These are phyloP conservation scores for Sphinx pinastri DNA, from an alignment of 2,888 invertebrate species.

Conservation along the genomic window DNA sequence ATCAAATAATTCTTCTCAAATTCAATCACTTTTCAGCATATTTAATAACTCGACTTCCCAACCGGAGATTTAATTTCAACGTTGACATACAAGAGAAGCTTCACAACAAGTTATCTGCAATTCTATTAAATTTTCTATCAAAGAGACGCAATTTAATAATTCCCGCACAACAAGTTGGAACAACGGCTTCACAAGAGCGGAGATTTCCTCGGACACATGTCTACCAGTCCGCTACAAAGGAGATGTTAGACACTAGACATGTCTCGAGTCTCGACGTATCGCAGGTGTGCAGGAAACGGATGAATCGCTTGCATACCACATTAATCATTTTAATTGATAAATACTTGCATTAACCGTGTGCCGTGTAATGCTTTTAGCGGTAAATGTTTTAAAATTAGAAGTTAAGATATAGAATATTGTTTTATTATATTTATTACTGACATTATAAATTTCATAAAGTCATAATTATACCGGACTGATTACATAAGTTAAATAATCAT, in stretches of 20 bases:
- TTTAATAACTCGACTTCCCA: no score
- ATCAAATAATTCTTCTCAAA: no score
- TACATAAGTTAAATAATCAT: no score
- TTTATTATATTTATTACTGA: no score
- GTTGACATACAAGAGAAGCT: background rate
- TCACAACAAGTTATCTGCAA: background rate
- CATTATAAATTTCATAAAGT: no score
- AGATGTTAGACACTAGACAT: background rate
- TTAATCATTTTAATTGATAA: conserved; percentile 12
- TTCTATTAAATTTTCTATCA: background rate
- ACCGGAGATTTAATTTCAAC: background rate
- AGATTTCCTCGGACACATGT: background rate
- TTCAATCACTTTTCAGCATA: no score
- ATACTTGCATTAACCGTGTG: background rate
- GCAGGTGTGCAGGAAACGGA: conserved; percentile 19
- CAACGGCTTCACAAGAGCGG: background rate
- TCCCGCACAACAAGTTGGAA: background rate
- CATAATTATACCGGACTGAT: no score
- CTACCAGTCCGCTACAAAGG: conserved; percentile 1
- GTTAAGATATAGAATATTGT: no score
- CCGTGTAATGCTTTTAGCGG: background rate
- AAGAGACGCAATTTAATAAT: background rate
- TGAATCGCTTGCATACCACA: conserved; percentile 5
- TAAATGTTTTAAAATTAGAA: background rate
- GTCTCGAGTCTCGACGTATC: background rate